Conservation (phyloP, 2,888 invertebrate species). For the Erynnis tages region DNA sequence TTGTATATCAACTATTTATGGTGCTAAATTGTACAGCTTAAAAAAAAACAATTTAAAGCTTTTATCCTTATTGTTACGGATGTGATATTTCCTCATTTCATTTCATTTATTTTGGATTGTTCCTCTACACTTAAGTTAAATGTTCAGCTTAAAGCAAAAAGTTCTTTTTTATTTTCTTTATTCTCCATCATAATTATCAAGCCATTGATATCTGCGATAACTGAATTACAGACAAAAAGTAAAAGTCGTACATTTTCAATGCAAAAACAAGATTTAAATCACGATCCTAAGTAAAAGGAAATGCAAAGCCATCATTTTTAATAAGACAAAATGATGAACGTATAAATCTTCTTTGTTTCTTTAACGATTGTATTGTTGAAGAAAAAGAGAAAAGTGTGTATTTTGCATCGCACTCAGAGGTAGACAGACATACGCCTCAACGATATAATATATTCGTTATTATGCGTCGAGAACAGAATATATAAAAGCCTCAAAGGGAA, state of each 20-base stretch:
- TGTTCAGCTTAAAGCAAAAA: too few species aligned
- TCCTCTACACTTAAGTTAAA: too few species aligned
- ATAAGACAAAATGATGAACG: constrained; percentile 63
- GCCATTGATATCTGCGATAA: background rate
- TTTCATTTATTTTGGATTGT: too few species aligned
- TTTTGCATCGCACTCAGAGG: constrained; percentile 45
- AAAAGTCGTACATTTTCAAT: constrained; percentile 4
- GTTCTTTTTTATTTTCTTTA: too few species aligned
- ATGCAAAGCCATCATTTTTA: constrained; percentile 56
- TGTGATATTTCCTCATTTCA: too few species aligned
- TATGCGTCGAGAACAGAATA: constrained; percentile 62
- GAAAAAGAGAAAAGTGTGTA: constrained; percentile 40
- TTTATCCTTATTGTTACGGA: too few species aligned
- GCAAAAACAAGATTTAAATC: constrained; percentile 33
- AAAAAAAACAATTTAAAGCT: too few species aligned
- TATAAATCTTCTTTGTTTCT: constrained; percentile 61
- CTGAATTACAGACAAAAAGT: background rate
- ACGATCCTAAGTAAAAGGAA: constrained; percentile 39
- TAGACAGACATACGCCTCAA: constrained; percentile 49
- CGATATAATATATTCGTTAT: constrained; percentile 62
- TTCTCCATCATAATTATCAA: too few species aligned
- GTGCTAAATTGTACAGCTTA: too few species aligned
- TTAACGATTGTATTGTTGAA: constrained; percentile 57
- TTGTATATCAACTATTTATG: too few species aligned
- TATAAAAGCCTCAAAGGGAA: constrained; percentile 51